Evolutionary conservation across 2,113 vertebrate species (phyloP).

Genomic region (Sigmodon hispidus): DNA sequence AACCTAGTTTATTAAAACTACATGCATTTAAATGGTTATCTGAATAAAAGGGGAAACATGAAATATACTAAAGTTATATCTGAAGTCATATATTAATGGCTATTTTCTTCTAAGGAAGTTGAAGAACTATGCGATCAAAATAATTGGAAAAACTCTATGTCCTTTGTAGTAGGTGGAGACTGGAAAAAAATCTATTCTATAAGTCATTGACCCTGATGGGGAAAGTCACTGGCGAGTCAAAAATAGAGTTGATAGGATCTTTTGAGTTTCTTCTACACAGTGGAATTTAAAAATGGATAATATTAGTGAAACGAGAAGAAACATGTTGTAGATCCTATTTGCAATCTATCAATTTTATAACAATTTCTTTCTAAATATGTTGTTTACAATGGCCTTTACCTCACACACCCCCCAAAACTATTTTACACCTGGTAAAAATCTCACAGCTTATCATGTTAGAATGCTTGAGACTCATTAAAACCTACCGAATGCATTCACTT

Average conservation of each 20-base stretch:
- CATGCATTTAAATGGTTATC: neutral
- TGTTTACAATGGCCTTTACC: conserved; percentile 47
- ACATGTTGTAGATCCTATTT: conserved; percentile 16
- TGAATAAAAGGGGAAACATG: conserved; percentile 41
- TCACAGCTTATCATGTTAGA: conserved; percentile 54
- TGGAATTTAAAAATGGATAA: conserved; percentile 12
- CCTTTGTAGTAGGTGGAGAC: conserved; percentile 1
- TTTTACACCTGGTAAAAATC: conserved; percentile 68
- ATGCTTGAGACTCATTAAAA: conserved; percentile 40
- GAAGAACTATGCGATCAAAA: conserved; percentile 6
- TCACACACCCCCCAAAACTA: conserved; percentile 44
- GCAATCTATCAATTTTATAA: conserved; percentile 3
- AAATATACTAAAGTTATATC: conserved; percentile 45
- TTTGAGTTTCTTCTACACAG: conserved; percentile 57
- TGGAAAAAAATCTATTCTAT: neutral
- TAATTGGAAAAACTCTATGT: conserved; percentile 37
- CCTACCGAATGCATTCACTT: conserved; percentile 45
- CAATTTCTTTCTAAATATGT: conserved; percentile 43
- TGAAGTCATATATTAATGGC: neutral
- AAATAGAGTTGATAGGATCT: conserved; percentile 55
- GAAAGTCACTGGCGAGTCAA: conserved; percentile 50
- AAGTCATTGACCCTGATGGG: conserved; percentile 24
- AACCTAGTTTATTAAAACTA: conserved; percentile 13
- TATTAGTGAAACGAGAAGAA: conserved; percentile 44
- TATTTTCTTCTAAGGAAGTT: conserved; percentile 5